Evolutionary conservation across 2,113 vertebrate species (phyloP).

Genomic region (Lampris incognitus): DNA sequence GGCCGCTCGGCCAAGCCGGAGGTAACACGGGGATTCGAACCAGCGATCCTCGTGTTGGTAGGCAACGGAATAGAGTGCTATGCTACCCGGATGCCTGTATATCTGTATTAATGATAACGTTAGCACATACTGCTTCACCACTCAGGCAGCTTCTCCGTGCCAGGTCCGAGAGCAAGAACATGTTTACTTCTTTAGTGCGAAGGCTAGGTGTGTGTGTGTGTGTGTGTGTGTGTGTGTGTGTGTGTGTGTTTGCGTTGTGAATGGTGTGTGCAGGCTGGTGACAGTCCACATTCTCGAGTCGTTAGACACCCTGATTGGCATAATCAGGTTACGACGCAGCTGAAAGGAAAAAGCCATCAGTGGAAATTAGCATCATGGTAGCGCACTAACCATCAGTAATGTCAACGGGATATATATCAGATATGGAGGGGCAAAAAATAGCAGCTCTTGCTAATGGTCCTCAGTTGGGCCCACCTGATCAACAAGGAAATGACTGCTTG

Average conservation of each 20-base stretch:
- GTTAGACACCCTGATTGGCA: constrained; percentile 83
- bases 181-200: too few relatives aligned
- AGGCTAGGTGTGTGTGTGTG: too few relatives aligned
- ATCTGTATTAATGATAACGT: too few relatives aligned
- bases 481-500: constrained; percentile 52
- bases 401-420: constrained; percentile 40
- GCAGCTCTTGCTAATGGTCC: constrained; percentile 4
- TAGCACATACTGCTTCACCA: too few relatives aligned
- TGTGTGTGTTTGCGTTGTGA: constrained; percentile 26
- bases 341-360: constrained; percentile 79
- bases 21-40: too few relatives aligned
- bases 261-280: constrained; percentile 36
- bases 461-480: constrained; percentile 46
- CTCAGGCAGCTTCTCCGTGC: too few relatives aligned
- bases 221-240: too few relatives aligned
- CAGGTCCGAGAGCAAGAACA: too few relatives aligned
- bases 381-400: constrained; percentile 52
- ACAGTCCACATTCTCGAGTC: constrained; percentile 60
- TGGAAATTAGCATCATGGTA: constrained; percentile 77
- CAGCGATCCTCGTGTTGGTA: too few relatives aligned
- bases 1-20: too few relatives aligned
- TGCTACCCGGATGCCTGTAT: too few relatives aligned
- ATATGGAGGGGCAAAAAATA: constrained; percentile 12
- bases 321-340: constrained; percentile 82
- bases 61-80: too few relatives aligned